Evolutionary conservation across 2,888 invertebrate species (phyloP).

Genomic region (Gryllus longicercus): DNA sequence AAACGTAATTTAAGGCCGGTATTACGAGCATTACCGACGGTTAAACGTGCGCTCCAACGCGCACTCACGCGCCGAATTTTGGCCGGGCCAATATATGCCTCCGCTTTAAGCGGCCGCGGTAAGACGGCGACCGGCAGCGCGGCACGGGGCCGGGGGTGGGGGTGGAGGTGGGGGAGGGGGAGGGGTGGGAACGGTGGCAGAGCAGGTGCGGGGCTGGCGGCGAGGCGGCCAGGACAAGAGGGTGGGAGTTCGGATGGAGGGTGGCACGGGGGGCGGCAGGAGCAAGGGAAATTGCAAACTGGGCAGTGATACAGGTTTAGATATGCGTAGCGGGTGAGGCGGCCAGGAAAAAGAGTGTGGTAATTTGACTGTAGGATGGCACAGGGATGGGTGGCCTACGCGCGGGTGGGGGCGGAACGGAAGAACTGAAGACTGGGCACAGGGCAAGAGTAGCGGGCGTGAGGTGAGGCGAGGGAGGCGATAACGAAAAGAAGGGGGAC

Average conservation of each 20-base stretch:
- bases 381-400: too few species aligned
- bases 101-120: not conserved
- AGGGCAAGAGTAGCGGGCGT: too few species aligned
- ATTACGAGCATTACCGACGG: conserved; percentile 7
- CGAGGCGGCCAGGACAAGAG: not conserved
- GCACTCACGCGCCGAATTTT: not conserved
- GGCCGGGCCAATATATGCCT: not conserved
- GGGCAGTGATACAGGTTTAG: too few species aligned
- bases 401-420: too few species aligned
- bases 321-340: too few species aligned
- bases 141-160: not conserved
- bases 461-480: too few species aligned
- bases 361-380: too few species aligned
- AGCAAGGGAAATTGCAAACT: too few species aligned
- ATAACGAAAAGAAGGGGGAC: too few species aligned
- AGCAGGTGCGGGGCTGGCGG: not conserved
- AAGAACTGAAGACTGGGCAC: too few species aligned
- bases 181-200: not conserved
- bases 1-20: conserved; percentile 9
- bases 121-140: not conserved
- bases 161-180: not conserved
- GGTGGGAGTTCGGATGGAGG: not conserved
- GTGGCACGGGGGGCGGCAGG: too few species aligned
- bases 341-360: too few species aligned
- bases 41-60: not conserved